Evolutionary conservation across 92 coral and sea anemone species (phyloP).

Genomic region (Heliopora coerulea): DNA sequence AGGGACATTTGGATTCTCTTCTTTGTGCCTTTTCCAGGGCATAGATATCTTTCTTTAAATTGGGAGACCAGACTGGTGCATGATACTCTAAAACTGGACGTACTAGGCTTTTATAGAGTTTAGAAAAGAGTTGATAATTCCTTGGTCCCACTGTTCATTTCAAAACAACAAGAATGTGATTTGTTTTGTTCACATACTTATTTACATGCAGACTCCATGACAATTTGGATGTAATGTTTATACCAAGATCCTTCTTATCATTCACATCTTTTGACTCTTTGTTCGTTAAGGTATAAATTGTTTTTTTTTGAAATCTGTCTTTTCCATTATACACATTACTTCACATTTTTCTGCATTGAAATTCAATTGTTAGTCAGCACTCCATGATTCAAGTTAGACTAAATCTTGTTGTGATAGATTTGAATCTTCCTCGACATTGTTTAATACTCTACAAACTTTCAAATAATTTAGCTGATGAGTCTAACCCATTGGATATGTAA

Average conservation of each 20-base stretch:
- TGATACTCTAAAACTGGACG: slow-evolving; percentile 50
- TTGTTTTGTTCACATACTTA: slow-evolving; percentile 38
- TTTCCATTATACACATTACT: slow-evolving; percentile 37
- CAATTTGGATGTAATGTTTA: background rate
- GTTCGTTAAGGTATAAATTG: background rate
- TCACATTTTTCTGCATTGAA: slow-evolving; percentile 49
- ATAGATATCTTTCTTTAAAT: slow-evolving; percentile 36
- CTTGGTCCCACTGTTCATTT: slow-evolving; percentile 43
- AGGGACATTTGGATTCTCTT: slow-evolving; percentile 42
- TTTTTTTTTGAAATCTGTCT: background rate
- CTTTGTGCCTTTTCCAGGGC: slow-evolving; percentile 50
- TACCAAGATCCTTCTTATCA: no score
- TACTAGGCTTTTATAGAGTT: slow-evolving; percentile 43
- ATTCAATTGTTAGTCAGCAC: slow-evolving; percentile 47
- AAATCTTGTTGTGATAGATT: slow-evolving; percentile 38
- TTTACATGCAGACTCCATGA: no score
- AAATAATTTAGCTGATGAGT: no score
- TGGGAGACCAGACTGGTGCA: slow-evolving; percentile 54
- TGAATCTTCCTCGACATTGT: background rate
- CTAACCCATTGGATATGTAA: no score
- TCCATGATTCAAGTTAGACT: slow-evolving; percentile 34
- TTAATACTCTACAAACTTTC: slow-evolving; percentile 23
- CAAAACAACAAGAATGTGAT: slow-evolving; percentile 37
- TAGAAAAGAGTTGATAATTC: slow-evolving; percentile 35
- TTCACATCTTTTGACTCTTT: no score